Evolutionary conservation across 2,113 vertebrate genomes (phyloP).

Genomic region (Pseudorhombus dupliciocellatus): DNA sequence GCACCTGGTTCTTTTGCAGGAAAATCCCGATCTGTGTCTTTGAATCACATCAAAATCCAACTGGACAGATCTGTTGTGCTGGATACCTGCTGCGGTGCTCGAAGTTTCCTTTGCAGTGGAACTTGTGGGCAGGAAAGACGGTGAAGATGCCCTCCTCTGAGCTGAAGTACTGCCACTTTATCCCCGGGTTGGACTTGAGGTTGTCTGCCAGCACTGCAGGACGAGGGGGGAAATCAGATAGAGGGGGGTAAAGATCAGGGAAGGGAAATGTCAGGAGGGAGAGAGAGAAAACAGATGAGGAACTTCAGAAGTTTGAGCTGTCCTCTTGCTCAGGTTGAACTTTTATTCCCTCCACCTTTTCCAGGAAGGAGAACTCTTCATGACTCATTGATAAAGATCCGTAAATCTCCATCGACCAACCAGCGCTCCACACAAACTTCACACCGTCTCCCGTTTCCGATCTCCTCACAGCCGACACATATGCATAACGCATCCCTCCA

Average conservation of each 20-base stretch:
- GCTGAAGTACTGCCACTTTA: slow-evolving; percentile 99
- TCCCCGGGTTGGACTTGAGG: slow-evolving; percentile 97
- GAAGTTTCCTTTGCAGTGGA: slow-evolving; percentile 94
- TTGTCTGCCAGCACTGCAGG: slow-evolving; percentile 94
- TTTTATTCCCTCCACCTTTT: neutral
- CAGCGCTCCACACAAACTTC: too few relatives aligned
- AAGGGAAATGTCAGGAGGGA: neutral
- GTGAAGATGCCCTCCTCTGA: slow-evolving; percentile 99
- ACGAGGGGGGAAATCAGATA: neutral
- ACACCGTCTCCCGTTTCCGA: neutral
- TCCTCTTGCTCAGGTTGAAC: neutral
- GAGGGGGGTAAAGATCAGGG: neutral
- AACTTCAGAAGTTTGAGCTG: neutral
- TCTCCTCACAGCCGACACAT: neutral
- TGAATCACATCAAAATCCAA: neutral
- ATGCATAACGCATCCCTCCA: neutral
- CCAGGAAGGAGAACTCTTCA: neutral
- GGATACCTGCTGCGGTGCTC: slow-evolving; percentile 96
- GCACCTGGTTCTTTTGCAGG: too few relatives aligned
- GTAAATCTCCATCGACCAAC: too few relatives aligned
- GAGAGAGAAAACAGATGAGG: neutral
- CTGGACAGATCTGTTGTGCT: neutral
- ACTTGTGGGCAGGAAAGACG: slow-evolving; percentile 97
- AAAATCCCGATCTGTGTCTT: too few relatives aligned
- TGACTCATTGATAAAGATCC: too few relatives aligned